Conservation (phyloP, 2,888 invertebrate species). For the Sminthurinus aureus region DNA sequence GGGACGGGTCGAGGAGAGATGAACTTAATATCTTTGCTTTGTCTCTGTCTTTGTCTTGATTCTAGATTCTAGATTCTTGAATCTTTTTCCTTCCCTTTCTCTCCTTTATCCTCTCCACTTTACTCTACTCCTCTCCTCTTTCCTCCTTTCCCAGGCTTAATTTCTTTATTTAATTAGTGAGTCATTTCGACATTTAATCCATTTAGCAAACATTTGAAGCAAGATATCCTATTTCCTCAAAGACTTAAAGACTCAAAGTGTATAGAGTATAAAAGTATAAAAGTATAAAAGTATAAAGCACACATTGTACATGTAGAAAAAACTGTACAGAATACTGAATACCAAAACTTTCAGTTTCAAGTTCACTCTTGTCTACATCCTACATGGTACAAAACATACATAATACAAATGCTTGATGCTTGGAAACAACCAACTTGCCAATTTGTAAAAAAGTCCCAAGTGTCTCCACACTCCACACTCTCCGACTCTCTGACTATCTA, state of each 20-base stretch:
- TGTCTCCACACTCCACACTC: constrained; percentile 14
- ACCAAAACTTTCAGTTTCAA: background rate
- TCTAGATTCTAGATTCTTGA: background rate
- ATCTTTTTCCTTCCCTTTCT: background rate
- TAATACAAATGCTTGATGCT: background rate
- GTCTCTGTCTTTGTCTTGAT: too few relatives aligned
- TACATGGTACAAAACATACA: background rate
- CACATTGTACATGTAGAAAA: background rate
- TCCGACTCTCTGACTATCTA: background rate
- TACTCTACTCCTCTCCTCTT: background rate
- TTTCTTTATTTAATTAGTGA: constrained; percentile 58
- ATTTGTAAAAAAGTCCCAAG: constrained; percentile 37
- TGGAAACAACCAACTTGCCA: constrained; percentile 4
- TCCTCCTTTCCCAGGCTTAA: constrained; percentile 37
- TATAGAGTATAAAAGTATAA: background rate
- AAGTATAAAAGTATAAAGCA: background rate
- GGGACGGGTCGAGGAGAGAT: background rate
- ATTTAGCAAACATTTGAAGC: constrained; percentile 51
- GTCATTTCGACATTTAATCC: constrained; percentile 54
- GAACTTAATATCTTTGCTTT: background rate
- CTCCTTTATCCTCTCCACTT: background rate
- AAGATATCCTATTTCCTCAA: constrained; percentile 44
- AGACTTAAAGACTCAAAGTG: background rate
- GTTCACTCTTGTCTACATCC: background rate
- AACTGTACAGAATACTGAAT: background rate